These are phyloP conservation scores for Poecilia velifera DNA, from an alignment of 2,797 vertebrate species.

Conservation along the genomic window DNA sequence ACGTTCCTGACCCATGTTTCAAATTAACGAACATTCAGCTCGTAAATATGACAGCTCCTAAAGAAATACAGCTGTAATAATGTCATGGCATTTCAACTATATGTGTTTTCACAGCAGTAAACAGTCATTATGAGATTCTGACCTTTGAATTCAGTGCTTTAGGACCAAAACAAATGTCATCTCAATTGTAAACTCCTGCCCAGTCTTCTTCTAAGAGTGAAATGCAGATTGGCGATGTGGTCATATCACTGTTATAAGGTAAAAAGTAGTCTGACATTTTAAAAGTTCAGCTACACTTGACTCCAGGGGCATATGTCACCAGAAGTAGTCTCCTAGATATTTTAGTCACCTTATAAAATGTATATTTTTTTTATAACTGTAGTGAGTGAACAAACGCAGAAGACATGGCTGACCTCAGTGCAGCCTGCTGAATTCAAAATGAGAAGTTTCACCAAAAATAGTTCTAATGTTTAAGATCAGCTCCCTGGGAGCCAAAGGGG, in stretches of 20 bases:
- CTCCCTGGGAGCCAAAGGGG: neutral
- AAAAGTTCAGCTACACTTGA: slow-evolving; percentile 25
- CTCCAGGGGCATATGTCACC: slow-evolving; percentile 24
- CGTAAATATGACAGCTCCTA: slow-evolving; percentile 67
- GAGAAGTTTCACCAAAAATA: slow-evolving; percentile 23
- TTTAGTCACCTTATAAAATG: slow-evolving; percentile 16
- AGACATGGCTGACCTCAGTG: slow-evolving; percentile 14
- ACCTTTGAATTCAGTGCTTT: slow-evolving; percentile 73
- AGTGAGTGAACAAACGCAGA: slow-evolving; percentile 8
- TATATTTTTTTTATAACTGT: slow-evolving; percentile 13
- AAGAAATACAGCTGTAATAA: slow-evolving; percentile 75
- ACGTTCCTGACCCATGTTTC: slow-evolving; percentile 48
- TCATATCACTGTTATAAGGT: slow-evolving; percentile 22
- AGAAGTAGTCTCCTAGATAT: slow-evolving; percentile 11
- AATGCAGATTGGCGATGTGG: slow-evolving; percentile 28
- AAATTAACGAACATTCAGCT: slow-evolving; percentile 59
- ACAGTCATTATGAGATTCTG: slow-evolving; percentile 73
- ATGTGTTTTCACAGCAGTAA: slow-evolving; percentile 74
- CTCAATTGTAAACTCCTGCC: slow-evolving; percentile 51
- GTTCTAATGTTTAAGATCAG: slow-evolving; percentile 17
- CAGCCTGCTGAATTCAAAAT: slow-evolving; percentile 19
- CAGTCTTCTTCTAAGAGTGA: slow-evolving; percentile 15
- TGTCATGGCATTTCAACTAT: slow-evolving; percentile 77
- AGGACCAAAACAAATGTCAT: slow-evolving; percentile 75
- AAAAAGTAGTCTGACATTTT: slow-evolving; percentile 44